A percentile compares a stretch with the other conserved stretches of the same genome.
These are phyloP conservation scores for Scolopax rusticola DNA, from an alignment of 2,797 vertebrate genomes.

Conservation along the genomic window DNA sequence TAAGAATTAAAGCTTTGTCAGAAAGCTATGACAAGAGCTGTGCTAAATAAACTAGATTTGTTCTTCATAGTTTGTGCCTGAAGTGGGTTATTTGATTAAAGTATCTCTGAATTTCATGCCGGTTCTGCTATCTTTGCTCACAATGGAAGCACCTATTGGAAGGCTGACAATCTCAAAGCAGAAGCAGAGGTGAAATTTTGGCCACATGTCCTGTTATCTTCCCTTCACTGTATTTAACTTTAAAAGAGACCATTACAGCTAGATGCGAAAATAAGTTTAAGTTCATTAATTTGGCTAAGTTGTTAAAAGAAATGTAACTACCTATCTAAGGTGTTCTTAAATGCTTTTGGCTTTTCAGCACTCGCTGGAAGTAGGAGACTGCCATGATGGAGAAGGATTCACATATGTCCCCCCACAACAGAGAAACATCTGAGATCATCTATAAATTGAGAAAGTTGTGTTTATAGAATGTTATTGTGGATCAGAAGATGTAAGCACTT, in stretches of 20 bases:
- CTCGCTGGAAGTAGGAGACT: neutral
- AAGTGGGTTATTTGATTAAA: neutral
- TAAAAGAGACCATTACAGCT: neutral
- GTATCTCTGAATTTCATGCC: neutral
- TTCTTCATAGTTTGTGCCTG: neutral
- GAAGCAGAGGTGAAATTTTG: neutral
- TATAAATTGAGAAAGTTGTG: neutral
- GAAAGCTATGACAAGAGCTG: neutral
- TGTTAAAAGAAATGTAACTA: neutral
- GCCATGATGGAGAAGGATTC: neutral
- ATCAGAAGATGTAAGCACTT: neutral
- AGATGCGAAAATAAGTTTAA: neutral
- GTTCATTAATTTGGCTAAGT: neutral
- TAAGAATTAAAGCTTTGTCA: slow-evolving; percentile 5
- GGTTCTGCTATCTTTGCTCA: neutral
- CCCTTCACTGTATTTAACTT: neutral
- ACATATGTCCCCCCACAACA: neutral
- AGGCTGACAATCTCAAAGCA: neutral
- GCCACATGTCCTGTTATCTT: neutral
- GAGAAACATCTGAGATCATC: neutral
- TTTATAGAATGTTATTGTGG: neutral
- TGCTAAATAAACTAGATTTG: neutral
- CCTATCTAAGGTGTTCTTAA: neutral
- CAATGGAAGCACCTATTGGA: neutral
- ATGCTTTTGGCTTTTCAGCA: neutral